Evolutionary conservation across 2,113 vertebrate genomes (phyloP).

Genomic region (Burhinus bistriatus): DNA sequence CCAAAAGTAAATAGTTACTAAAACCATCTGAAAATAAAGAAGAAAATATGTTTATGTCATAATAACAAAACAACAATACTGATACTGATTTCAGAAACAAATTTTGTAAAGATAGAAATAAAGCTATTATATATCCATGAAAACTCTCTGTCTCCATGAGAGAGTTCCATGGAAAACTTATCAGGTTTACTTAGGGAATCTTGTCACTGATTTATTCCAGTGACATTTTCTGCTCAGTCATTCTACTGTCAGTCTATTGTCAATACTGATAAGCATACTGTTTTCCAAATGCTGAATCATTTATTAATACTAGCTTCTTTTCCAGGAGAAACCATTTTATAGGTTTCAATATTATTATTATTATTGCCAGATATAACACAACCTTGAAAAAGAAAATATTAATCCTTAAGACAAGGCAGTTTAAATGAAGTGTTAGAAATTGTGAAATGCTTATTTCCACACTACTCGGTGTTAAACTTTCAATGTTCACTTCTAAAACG

Average conservation of each 20-base stretch:
- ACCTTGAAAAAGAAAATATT: not conserved
- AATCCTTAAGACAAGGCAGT: not conserved
- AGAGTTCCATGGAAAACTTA: not conserved
- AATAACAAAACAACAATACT: not conserved
- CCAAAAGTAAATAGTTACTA: not conserved
- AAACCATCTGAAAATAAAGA: not conserved
- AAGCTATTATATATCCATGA: not conserved
- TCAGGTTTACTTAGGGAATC: not conserved
- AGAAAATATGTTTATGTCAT: not conserved
- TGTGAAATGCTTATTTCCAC: constrained; percentile 1
- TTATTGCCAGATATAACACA: not conserved
- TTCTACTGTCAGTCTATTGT: not conserved
- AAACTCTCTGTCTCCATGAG: not conserved
- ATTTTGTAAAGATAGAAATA: not conserved
- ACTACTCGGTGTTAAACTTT: not conserved
- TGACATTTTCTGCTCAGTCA: not conserved
- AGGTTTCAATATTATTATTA: not conserved
- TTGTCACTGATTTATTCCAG: not conserved
- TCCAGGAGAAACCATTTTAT: not conserved
- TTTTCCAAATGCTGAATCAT: not conserved
- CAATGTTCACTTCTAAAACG: not conserved
- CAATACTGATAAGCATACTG: not conserved
- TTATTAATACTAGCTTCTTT: not conserved
- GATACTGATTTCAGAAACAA: not conserved
- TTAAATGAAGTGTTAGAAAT: not conserved